These are phyloP conservation scores for Xenotilapia flavipinnis DNA, from an alignment of 2,113 vertebrate genomes.

Conservation along the genomic window DNA sequence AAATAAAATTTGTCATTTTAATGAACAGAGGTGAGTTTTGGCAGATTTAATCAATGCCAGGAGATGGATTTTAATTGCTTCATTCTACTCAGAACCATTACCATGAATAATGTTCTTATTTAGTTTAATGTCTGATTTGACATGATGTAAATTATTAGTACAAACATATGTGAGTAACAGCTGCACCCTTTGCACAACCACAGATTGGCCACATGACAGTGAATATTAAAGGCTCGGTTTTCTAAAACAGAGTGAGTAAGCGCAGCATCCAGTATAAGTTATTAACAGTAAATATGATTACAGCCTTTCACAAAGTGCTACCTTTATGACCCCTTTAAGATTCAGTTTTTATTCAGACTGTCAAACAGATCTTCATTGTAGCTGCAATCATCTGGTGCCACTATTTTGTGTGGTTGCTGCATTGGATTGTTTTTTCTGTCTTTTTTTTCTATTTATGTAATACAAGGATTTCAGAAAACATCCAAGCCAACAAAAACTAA, in stretches of 20 bases:
- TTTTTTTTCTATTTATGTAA: background rate
- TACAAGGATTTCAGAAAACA: background rate
- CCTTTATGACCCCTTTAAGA: background rate
- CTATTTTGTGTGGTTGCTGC: background rate
- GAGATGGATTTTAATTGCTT: background rate
- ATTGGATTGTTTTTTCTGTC: background rate
- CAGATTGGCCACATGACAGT: slow-evolving; percentile 2
- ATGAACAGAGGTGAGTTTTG: background rate
- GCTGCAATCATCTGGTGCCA: background rate
- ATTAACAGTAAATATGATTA: background rate
- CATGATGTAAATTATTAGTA: background rate
- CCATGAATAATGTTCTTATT: background rate
- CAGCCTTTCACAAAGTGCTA: background rate
- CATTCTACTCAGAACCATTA: background rate
- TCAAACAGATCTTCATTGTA: background rate
- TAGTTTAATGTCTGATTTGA: background rate
- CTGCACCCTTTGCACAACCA: background rate
- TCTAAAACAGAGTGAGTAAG: background rate
- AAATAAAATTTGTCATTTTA: background rate
- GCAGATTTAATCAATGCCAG: background rate
- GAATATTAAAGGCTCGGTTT: background rate
- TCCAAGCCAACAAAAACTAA: background rate
- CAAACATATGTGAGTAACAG: background rate
- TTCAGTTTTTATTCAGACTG: slow-evolving; percentile 1
- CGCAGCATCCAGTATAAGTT: background rate